phyloP scores from a whole-genome alignment of 2,797 vertebrate genomes.

The Manis crassicaudata region DNA sequence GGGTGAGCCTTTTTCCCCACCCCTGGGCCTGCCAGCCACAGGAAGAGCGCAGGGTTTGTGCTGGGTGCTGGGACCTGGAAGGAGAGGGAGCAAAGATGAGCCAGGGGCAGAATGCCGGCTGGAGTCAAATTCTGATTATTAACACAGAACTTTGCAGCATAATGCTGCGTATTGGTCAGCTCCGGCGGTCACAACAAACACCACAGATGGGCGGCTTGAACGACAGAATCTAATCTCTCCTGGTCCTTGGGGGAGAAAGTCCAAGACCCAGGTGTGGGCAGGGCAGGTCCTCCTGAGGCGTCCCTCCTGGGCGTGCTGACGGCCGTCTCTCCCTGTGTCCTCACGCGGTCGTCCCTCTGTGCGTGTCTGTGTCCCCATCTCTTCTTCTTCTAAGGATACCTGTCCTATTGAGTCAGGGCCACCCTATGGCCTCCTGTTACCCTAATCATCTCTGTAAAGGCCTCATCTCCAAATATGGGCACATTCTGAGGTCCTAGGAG shows the following conservation, averaged over 20 bases:
- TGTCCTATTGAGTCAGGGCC: neutral
- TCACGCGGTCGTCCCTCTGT: fast-evolving
- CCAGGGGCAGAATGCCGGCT: too few relatives aligned
- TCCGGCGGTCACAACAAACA: fast-evolving
- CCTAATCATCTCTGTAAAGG: neutral
- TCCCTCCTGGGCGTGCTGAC: fast-evolving
- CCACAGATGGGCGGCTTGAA: fast-evolving
- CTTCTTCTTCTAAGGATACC: neutral
- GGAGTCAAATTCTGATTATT: fast-evolving
- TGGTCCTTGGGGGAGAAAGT: neutral
- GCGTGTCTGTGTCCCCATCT: neutral
- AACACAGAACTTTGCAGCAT: fast-evolving
- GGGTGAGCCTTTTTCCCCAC: neutral
- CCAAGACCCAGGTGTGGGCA: too few relatives aligned
- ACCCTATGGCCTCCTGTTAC: fast-evolving
- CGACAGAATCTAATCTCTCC: fast-evolving
- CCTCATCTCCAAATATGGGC: fast-evolving
- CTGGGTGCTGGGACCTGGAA: fast-evolving
- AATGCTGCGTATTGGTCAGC: fast-evolving
- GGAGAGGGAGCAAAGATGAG: fast-evolving
- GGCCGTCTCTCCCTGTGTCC: fast-evolving
- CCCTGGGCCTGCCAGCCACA: fast-evolving
- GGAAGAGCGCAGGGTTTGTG: fast-evolving
- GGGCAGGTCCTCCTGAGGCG: fast-evolving
- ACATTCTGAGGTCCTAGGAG: fast-evolving